phyloP scores from a whole-genome alignment of 2,888 invertebrate genomes.

The Anarsia innoxiella region DNA sequence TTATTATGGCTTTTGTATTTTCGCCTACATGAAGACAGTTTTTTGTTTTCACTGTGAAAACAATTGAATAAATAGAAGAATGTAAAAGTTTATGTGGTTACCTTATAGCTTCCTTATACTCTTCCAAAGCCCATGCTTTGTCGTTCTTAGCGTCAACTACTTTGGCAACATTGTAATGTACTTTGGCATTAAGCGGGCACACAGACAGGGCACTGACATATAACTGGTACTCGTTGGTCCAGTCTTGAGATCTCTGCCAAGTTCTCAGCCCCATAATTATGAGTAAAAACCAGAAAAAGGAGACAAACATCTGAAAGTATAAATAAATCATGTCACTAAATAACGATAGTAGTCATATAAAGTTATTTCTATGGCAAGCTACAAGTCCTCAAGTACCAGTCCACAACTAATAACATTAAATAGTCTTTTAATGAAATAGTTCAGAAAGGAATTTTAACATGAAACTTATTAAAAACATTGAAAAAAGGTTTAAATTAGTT shows the following conservation, averaged over 20 bases:
- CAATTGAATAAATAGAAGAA: no score
- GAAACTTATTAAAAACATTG: no score
- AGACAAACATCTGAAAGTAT: conserved; percentile 26
- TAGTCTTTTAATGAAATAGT: no score
- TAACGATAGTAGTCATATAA: no score
- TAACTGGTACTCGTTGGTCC: conserved; percentile 86
- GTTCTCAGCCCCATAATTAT: conserved; percentile 53
- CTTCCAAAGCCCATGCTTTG: conserved; percentile 79
- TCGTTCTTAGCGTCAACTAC: conserved; percentile 85
- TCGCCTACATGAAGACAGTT: no score
- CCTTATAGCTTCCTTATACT: conserved; percentile 87
- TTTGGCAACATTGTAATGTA: conserved; percentile 94
- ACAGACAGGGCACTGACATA: conserved; percentile 89
- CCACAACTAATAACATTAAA: background rate
- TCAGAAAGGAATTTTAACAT: no score
- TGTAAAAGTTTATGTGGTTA: no score
- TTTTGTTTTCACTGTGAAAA: no score
- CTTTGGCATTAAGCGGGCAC: conserved; percentile 96
- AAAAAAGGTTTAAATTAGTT: no score
- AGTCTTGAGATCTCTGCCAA: conserved; percentile 81
- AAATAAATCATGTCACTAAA: no score
- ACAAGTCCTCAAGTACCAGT: background rate
- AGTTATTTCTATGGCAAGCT: no score
- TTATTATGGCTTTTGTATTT: no score
- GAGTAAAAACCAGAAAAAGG: conserved; percentile 28